Evolutionary conservation across 2,888 invertebrate genomes (phyloP).

Genomic region (Drosophila anceps): DNA sequence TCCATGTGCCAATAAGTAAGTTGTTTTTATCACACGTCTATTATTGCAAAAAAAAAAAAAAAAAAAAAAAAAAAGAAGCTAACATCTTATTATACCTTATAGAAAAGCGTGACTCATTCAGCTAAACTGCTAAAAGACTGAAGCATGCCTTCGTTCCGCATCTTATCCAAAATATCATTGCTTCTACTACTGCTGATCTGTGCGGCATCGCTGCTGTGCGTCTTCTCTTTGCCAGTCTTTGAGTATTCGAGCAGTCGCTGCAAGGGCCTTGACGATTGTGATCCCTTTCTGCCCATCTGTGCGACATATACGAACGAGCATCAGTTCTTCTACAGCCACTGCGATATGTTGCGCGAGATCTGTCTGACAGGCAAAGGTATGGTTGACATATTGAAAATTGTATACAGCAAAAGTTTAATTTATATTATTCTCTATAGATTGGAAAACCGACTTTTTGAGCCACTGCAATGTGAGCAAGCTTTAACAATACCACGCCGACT

Average conservation of each 20-base stretch:
- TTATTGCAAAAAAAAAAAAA: neutral
- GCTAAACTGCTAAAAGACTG: slow-evolving; percentile 4
- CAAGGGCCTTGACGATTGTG: slow-evolving; percentile 65
- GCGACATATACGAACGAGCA: slow-evolving; percentile 76
- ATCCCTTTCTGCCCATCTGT: slow-evolving; percentile 78
- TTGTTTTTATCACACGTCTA: slow-evolving; percentile 16
- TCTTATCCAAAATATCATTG: slow-evolving; percentile 38
- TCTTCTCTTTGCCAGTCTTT: slow-evolving; percentile 57
- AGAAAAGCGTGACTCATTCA: neutral
- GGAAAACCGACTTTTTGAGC: slow-evolving; percentile 76
- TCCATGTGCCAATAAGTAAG: slow-evolving; percentile 7
- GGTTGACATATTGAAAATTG: neutral
- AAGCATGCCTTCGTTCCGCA: slow-evolving; percentile 31
- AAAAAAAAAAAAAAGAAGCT: neutral
- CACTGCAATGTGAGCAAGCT: slow-evolving; percentile 78
- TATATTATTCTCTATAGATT: slow-evolving; percentile 63
- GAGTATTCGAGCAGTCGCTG: slow-evolving; percentile 43
- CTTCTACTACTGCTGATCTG: slow-evolving; percentile 49
- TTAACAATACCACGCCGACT: slow-evolving; percentile 20
- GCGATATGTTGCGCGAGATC: slow-evolving; percentile 81
- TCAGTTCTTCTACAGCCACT: slow-evolving; percentile 83
- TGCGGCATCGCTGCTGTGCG: slow-evolving; percentile 42
- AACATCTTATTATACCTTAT: neutral
- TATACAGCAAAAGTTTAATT: neutral
- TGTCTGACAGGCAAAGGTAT: slow-evolving; percentile 81